Evolutionary conservation across 2,113 vertebrate genomes (phyloP).

Genomic region (Stegastes partitus): DNA sequence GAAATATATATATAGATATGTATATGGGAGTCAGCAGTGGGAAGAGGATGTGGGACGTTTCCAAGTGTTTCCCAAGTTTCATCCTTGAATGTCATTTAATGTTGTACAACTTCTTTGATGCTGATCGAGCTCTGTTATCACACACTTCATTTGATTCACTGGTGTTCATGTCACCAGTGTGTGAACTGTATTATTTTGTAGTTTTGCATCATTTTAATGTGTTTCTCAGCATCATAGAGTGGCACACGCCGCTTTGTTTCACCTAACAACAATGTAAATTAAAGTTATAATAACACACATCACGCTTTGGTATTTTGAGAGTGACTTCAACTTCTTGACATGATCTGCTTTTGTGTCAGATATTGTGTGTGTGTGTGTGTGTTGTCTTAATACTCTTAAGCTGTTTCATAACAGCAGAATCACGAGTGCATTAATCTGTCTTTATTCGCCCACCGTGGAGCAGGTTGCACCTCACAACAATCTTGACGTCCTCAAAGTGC

Average conservation of each 20-base stretch:
- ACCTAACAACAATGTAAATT: slow-evolving; percentile 1
- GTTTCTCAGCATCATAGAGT: slow-evolving; percentile 1
- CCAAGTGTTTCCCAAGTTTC: slow-evolving; percentile 1
- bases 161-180: neutral
- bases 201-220: slow-evolving; percentile 1
- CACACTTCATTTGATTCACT: slow-evolving; percentile 11
- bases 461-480: slow-evolving; percentile 45
- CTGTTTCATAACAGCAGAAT: slow-evolving; percentile 69
- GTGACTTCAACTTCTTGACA: slow-evolving; percentile 2
- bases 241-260: slow-evolving; percentile 3
- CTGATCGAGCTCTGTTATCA: neutral
- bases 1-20: neutral
- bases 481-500: neutral
- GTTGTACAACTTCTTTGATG: slow-evolving; percentile 1
- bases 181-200: slow-evolving; percentile 18
- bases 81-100: slow-evolving; percentile 11
- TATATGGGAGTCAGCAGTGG: neutral
- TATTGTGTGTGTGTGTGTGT: slow-evolving; percentile 19
- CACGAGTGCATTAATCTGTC: slow-evolving; percentile 61
- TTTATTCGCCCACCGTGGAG: slow-evolving; percentile 41
- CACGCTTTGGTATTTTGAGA: neutral
- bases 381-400: slow-evolving; percentile 64
- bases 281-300: slow-evolving; percentile 8
- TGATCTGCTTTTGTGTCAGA: slow-evolving; percentile 12
- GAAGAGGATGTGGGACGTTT: neutral